phyloP scores from a whole-genome alignment of 2,888 invertebrate genomes.

The Diaphora mendica region DNA sequence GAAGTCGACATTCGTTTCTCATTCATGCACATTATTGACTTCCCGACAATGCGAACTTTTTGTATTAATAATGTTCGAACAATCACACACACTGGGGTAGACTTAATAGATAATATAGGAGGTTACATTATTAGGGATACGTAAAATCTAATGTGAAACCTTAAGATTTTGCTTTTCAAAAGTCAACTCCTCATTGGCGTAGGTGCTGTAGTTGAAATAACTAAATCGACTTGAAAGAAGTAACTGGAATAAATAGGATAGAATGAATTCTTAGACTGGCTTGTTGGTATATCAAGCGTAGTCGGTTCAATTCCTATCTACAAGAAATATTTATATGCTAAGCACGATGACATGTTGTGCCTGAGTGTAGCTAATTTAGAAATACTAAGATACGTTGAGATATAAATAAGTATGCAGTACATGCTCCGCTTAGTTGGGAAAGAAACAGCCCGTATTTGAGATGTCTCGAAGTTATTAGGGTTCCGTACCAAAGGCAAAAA shows the following conservation, averaged over 20 bases:
- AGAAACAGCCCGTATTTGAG: too few species aligned
- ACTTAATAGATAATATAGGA: slow-evolving; percentile 22
- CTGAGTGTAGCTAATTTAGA: too few species aligned
- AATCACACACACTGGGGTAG: slow-evolving; percentile 38
- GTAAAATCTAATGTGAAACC: neutral
- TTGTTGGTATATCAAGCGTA: too few species aligned
- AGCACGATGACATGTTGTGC: too few species aligned
- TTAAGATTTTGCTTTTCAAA: neutral
- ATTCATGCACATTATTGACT: slow-evolving; percentile 38
- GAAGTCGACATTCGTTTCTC: slow-evolving; percentile 50
- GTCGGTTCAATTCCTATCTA: too few species aligned
- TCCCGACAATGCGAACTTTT: slow-evolving; percentile 54
- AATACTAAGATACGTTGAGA: too few species aligned
- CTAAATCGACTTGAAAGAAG: neutral
- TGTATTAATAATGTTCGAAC: slow-evolving; percentile 42
- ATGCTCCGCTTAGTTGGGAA: too few species aligned
- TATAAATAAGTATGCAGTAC: too few species aligned
- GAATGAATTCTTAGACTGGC: too few species aligned
- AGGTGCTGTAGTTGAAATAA: neutral
- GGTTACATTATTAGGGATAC: slow-evolving; percentile 26
- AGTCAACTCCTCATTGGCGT: neutral
- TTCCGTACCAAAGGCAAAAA: too few species aligned
- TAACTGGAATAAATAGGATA: neutral
- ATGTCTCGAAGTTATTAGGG: too few species aligned
- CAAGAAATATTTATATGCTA: too few species aligned